Percentiles rank a stretch among this genome's conserved stretches.
These are phyloP conservation scores for Dryas iulia DNA, from an alignment of 1,140 invertebrate species.

Conservation along the genomic window DNA sequence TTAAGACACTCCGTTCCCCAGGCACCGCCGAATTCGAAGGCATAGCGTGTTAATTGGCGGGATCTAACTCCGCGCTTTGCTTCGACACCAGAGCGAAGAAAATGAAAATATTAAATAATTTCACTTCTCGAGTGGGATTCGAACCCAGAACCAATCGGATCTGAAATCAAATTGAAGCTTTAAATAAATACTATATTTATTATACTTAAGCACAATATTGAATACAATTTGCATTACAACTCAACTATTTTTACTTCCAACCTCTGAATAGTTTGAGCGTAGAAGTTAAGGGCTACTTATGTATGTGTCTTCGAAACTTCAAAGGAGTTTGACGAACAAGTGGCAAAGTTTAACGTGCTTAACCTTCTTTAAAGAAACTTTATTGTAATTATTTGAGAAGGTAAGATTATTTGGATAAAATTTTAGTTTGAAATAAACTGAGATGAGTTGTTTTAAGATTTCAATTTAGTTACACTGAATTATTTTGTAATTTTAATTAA, in stretches of 20 bases:
- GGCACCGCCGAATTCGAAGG: no score
- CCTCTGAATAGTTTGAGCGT: slow-evolving; percentile 8
- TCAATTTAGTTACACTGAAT: not conserved
- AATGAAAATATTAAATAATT: no score
- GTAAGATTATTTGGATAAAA: not conserved
- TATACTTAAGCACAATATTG: not conserved
- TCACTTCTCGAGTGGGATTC: no score
- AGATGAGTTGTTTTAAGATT: not conserved
- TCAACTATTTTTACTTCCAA: slow-evolving; percentile 1
- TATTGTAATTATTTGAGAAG: not conserved
- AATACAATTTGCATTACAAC: not conserved
- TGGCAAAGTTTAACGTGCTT: slow-evolving; percentile 3
- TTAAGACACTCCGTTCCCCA: no score
- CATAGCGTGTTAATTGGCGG: no score
- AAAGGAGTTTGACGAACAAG: slow-evolving; percentile 7
- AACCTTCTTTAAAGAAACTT: not conserved
- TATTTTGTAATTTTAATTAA: no score
- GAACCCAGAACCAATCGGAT: no score
- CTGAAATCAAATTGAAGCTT: no score
- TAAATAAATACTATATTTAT: no score
- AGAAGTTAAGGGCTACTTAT: slow-evolving; percentile 12
- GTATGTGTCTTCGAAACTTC: slow-evolving; percentile 8
- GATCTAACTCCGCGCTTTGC: no score
- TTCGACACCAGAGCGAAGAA: no score
- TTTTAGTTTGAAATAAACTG: not conserved